Evolutionary conservation across 2,113 vertebrate species (phyloP).

Genomic region (Rissa tridactyla): DNA sequence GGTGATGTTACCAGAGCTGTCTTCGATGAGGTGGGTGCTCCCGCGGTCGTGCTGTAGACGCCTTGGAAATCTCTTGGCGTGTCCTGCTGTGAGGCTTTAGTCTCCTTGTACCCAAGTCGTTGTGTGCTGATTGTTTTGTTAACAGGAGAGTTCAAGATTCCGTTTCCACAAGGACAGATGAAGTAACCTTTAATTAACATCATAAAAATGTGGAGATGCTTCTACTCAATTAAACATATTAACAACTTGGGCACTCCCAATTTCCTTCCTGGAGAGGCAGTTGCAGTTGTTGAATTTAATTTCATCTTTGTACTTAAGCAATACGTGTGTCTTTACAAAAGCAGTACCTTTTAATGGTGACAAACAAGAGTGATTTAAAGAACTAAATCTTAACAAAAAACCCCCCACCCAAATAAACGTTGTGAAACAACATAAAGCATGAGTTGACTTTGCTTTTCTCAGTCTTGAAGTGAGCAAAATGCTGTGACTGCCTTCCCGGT

Average conservation of each 20-base stretch:
- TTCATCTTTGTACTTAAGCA: background rate
- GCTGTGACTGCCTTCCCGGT: background rate
- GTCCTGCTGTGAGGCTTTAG: accelerated
- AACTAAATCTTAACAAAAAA: background rate
- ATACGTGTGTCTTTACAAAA: background rate
- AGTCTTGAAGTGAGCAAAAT: background rate
- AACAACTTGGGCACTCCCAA: background rate
- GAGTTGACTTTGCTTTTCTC: background rate
- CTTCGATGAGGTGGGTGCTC: constrained; percentile 84
- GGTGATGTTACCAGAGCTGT: constrained; percentile 80
- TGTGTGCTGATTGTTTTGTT: background rate
- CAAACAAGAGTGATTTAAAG: background rate
- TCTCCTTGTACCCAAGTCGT: background rate
- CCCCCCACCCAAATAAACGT: background rate
- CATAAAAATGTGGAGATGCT: background rate
- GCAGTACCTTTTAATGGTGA: background rate
- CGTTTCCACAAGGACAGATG: background rate
- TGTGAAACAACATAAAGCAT: background rate
- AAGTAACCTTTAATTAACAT: background rate
- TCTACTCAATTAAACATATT: background rate
- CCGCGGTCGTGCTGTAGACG: background rate
- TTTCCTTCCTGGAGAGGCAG: background rate
- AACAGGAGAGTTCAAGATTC: background rate
- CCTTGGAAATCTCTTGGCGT: background rate
- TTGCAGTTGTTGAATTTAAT: background rate